phyloP scores from a whole-genome alignment of 2,888 invertebrate genomes.

The Pachycephus smyrnensis region DNA sequence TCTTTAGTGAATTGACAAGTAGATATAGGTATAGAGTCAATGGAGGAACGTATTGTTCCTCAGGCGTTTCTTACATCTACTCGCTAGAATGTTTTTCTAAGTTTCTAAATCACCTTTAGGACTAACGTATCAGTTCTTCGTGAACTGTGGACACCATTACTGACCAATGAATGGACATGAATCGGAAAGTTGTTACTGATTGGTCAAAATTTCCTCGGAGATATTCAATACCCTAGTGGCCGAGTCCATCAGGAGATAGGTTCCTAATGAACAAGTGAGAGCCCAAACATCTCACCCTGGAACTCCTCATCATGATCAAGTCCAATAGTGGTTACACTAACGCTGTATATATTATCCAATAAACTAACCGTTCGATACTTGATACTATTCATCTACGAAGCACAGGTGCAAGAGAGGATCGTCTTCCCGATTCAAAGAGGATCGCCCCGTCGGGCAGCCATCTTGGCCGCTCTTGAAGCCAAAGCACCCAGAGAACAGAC shows the following conservation, averaged over 20 bases:
- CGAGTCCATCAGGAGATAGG: background rate
- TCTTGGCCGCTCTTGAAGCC: slow-evolving; percentile 64
- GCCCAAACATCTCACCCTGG: background rate
- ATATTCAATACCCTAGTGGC: background rate
- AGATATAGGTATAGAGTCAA: slow-evolving; percentile 46
- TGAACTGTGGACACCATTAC: background rate
- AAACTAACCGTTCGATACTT: background rate
- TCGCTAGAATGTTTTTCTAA: slow-evolving; percentile 17
- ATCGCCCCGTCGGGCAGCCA: slow-evolving; percentile 56
- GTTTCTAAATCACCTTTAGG: slow-evolving; percentile 7
- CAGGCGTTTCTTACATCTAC: background rate
- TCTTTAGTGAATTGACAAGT: slow-evolving; percentile 62
- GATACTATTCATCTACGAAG: background rate
- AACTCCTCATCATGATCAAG: background rate
- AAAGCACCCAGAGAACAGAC: slow-evolving; percentile 67
- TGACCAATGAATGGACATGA: background rate
- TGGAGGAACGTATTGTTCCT: background rate
- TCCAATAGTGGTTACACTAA: background rate
- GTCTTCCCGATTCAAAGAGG: slow-evolving; percentile 45
- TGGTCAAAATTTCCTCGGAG: background rate
- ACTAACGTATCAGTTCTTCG: background rate
- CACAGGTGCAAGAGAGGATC: background rate
- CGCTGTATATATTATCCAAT: background rate
- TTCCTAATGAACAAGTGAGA: background rate
- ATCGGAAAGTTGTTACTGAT: background rate